A percentile compares a stretch with the other conserved stretches of the same genome.
These are phyloP conservation scores for Pogona vitticeps DNA, from an alignment of 2,113 vertebrate species.

Conservation along the genomic window DNA sequence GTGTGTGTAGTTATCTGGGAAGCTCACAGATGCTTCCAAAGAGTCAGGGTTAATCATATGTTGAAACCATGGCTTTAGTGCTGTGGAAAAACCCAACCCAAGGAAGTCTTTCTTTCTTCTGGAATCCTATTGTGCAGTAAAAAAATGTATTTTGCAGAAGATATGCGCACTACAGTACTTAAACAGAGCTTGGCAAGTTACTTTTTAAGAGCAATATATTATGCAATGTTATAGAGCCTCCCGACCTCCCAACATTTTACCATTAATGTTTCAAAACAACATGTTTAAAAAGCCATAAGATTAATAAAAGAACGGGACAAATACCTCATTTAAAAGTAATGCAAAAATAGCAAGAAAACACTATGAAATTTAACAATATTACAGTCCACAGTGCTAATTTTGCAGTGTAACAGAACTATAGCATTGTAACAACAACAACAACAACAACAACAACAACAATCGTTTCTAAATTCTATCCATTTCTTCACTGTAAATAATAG, in stretches of 20 bases:
- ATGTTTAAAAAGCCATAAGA: too few relatives aligned
- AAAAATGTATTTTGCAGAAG: conserved; percentile 4
- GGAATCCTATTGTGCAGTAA: conserved; percentile 4
- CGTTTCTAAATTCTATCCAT: background rate
- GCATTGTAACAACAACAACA: too few relatives aligned
- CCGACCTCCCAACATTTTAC: too few relatives aligned
- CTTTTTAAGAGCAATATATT: background rate
- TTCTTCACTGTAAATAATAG: background rate
- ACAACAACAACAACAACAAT: too few relatives aligned
- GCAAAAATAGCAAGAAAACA: background rate
- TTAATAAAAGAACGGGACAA: too few relatives aligned
- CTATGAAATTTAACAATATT: background rate
- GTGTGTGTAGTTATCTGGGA: background rate
- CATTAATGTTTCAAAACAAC: too few relatives aligned
- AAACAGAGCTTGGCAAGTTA: background rate
- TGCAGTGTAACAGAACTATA: too few relatives aligned
- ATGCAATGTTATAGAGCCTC: too few relatives aligned
- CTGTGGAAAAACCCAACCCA: background rate
- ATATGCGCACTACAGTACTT: background rate
- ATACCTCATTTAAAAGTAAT: too few relatives aligned
- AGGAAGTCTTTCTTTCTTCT: conserved; percentile 22
- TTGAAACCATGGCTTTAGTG: conserved; percentile 41
- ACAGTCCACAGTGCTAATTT: background rate
- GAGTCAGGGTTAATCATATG: background rate
- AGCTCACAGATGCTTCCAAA: conserved; percentile 4